Evolutionary conservation across 1,140 invertebrate genomes (phyloP), one percentile per base, ranked within the genome.

Genomic region (Pseudomyrmex concolor): DNA sequence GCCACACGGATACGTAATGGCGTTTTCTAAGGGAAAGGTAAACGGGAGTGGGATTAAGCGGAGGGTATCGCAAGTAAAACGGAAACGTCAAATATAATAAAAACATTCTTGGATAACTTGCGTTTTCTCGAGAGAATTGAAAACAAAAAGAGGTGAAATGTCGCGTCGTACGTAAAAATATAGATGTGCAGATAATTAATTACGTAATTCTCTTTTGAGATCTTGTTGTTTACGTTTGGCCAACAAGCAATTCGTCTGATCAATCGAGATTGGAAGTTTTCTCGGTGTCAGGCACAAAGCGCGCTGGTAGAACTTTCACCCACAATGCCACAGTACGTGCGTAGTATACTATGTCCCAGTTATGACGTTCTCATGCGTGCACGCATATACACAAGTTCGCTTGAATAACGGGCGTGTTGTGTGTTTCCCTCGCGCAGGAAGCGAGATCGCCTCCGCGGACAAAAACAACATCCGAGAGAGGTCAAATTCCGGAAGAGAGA

Each of bases 291-390:
- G 67, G 76, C 80, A 7, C 34, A 71, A 76, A 86, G 78, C 60
- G 83, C 45, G 64, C 74, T 62, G 45, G 84, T 62, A 51, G 84
- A 74, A 91, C 91, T 92, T 92, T 92, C 91, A 87, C 90, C 48
- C n/a, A 62, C 17, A 45, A 45, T 70, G 15, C 64, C 48, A 19
- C 34, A 5, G 4, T 34, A 34, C 34, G 22, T 17, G 48, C 62
- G 43, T 67, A 77, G 50, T 67, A 73, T 67, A 73, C 34, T 54
- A 71, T 64, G 54, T 57, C 59, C 83, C 66, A 57, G 45, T 67
- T 64, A 84, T 45, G 45, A 1, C 48, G 15, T 70, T 84, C 83
- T 57, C 22, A 22, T 45, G n/a, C 74, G 59, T 71, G 50, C 50
- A 70, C n/a, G 17, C 25, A 43, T 13, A 43, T 13, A 7, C 3